These are phyloP conservation scores for Pristionchus fissidentatus DNA, from an alignment of 2,888 invertebrate genomes.

Conservation along the genomic window DNA sequence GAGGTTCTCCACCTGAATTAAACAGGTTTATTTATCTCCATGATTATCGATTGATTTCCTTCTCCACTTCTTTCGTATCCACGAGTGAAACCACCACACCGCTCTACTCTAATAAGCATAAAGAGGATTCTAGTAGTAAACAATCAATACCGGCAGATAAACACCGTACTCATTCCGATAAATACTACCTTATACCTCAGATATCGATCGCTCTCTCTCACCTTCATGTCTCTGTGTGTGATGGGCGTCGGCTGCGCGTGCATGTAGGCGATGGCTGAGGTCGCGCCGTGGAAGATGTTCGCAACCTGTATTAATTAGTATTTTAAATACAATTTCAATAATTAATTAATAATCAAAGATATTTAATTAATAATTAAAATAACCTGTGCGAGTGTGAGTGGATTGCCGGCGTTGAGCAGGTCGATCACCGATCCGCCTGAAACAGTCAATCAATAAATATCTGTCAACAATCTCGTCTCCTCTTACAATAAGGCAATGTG, in stretches of 20 bases:
- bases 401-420: slow-evolving; percentile 49
- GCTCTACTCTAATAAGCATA: too few relatives aligned
- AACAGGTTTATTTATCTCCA: background rate
- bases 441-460: background rate
- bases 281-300: slow-evolving; percentile 86
- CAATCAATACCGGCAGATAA: too few relatives aligned
- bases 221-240: slow-evolving; percentile 94
- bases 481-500: too few relatives aligned
- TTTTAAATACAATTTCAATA: background rate
- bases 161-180: too few relatives aligned
- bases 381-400: slow-evolving; percentile 45
- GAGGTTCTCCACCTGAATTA: slow-evolving; percentile 86
- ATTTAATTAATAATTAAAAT: background rate
- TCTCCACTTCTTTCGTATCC: too few relatives aligned
- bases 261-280: slow-evolving; percentile 92
- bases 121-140: too few relatives aligned
- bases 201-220: background rate
- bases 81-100: too few relatives aligned
- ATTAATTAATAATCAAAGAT: background rate
- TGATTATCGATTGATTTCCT: too few relatives aligned
- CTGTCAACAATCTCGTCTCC: background rate
- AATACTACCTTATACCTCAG: too few relatives aligned
- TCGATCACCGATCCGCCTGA: slow-evolving; percentile 66
- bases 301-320: background rate
- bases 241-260: slow-evolving; percentile 91